A percentile compares a stretch with the other conserved stretches of the same genome.
Evolutionary conservation across 1,140 invertebrate genomes (phyloP).

Genomic region (Oryctes rhinoceros): DNA sequence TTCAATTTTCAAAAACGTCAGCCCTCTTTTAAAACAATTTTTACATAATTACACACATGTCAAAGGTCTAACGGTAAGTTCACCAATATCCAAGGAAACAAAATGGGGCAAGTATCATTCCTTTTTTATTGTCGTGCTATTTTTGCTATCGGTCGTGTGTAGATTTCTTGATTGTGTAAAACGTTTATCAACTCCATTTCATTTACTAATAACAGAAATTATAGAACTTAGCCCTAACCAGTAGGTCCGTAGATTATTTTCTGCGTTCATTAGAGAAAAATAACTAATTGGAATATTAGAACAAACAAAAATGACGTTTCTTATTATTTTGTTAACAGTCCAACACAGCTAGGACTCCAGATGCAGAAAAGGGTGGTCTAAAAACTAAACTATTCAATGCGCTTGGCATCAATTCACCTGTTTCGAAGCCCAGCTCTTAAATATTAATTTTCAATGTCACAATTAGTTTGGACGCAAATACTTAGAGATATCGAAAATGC

Average conservation of each 20-base stretch:
- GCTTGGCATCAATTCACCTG: conserved; percentile 64
- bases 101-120: conserved; percentile 5
- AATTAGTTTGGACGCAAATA: neutral
- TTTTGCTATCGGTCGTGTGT: neutral
- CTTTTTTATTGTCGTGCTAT: neutral
- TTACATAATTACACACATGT: neutral
- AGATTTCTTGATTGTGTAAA: conserved; percentile 16
- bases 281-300: neutral
- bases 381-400: conserved; percentile 72
- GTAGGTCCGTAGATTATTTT: neutral
- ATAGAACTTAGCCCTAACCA: neutral
- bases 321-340: conserved; percentile 53
- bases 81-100: neutral
- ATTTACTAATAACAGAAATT: conserved; percentile 5
- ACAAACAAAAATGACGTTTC: conserved; percentile 6
- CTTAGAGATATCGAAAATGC: neutral
- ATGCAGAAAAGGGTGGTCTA: conserved; percentile 63
- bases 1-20: neutral
- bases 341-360: conserved; percentile 60
- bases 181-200: conserved; percentile 53
- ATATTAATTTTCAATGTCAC: conserved; percentile 4
- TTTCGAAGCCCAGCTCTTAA: conserved; percentile 58
- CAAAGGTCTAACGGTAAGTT: neutral
- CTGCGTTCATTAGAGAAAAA: neutral
- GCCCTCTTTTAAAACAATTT: neutral